These are phyloP conservation scores for Arenaria interpres DNA, from an alignment of 2,113 vertebrate genomes.

Conservation along the genomic window DNA sequence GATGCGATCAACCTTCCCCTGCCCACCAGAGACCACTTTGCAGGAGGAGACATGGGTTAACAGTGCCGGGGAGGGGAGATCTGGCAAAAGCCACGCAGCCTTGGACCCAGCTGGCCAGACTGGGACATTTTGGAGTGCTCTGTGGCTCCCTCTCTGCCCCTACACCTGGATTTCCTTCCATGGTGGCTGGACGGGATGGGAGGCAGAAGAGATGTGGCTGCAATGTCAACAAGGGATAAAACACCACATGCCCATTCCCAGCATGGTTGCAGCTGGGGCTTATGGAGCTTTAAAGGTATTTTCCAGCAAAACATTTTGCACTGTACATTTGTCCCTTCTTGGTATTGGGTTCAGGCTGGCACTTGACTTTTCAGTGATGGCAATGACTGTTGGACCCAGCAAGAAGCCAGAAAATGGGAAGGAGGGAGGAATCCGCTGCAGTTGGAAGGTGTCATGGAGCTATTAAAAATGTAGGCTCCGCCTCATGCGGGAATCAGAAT, in stretches of 20 bases:
- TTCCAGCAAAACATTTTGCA: neutral
- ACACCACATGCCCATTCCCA: neutral
- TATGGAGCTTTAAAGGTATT: neutral
- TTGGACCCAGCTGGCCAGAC: fast-evolving
- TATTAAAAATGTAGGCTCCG: neutral
- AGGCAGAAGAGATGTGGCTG: neutral
- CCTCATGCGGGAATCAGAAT: neutral
- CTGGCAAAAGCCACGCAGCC: neutral
- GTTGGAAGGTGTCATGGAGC: fast-evolving
- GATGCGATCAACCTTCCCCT: neutral
- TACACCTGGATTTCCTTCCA: neutral
- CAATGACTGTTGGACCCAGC: neutral
- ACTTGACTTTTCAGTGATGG: neutral
- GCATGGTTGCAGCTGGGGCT: neutral
- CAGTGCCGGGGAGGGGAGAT: neutral
- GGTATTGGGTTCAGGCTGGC: neutral
- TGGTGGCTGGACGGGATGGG: neutral
- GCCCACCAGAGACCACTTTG: fast-evolving
- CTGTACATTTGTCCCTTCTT: neutral
- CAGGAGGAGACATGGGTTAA: neutral
- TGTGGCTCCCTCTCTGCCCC: neutral
- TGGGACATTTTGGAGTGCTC: neutral
- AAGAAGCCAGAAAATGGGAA: neutral
- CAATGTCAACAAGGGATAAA: neutral
- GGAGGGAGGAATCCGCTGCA: neutral